Conservation (phyloP, 2,888 invertebrate species). For the Orthonevra nobilis region DNA sequence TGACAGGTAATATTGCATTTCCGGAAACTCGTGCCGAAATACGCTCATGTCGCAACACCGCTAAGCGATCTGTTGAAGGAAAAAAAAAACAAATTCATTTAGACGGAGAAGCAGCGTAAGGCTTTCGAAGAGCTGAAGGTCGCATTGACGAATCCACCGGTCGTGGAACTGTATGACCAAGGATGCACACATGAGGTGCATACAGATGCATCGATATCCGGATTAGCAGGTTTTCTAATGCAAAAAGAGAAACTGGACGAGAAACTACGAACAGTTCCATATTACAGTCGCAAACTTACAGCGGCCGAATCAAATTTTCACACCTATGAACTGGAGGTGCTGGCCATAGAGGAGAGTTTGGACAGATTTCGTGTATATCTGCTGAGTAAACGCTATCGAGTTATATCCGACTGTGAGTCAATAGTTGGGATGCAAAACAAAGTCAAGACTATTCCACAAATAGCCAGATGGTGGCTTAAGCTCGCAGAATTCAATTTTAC, state of each 20-base stretch:
- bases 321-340: slow-evolving; percentile 2
- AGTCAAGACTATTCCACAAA: too few species aligned
- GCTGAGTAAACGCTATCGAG: background rate
- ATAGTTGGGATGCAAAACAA: too few species aligned
- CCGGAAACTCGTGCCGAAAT: background rate
- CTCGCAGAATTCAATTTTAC: too few species aligned
- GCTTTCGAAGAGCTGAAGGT: background rate
- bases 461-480: too few species aligned
- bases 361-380: slow-evolving; percentile 26
- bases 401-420: background rate
- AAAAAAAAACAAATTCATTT: background rate
- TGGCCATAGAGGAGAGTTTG: slow-evolving; percentile 29
- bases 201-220: background rate
- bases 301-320: background rate
- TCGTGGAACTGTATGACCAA: background rate
- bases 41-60: background rate
- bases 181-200: background rate
- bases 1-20: slow-evolving; percentile 11
- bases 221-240: slow-evolving; percentile 5
- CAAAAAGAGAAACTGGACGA: background rate
- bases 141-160: background rate
- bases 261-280: background rate
- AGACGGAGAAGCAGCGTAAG: background rate
- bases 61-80: background rate
- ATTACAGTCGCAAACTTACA: slow-evolving; percentile 14